Evolutionary conservation across 2,797 vertebrate species (phyloP).

Genomic region (Philypnodon macrostomus): DNA sequence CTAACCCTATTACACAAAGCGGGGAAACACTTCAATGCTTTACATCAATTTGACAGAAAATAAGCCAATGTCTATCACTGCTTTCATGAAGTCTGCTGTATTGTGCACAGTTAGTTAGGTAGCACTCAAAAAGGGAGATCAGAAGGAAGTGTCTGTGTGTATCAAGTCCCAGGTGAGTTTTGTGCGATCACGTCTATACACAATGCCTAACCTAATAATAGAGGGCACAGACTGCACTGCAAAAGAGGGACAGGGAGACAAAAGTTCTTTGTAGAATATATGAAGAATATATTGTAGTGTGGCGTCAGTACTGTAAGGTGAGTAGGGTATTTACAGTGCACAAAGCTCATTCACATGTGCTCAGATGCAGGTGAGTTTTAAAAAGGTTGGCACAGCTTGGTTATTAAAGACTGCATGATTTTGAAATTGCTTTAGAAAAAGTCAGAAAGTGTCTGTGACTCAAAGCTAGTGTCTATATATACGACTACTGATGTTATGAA

Average conservation of each 20-base stretch:
- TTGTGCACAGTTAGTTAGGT: constrained; percentile 20
- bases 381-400: constrained; percentile 20
- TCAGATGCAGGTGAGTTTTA: constrained; percentile 10
- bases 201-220: constrained; percentile 9
- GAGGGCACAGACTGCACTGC: constrained; percentile 10
- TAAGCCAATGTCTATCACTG: constrained; percentile 40
- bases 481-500: constrained; percentile 14
- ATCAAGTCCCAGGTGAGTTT: too few species aligned
- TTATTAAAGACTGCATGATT: constrained; percentile 16
- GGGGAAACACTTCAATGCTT: constrained; percentile 4
- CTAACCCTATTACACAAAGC: background rate
- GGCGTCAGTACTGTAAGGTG: constrained; percentile 28
- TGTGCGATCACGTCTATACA: constrained; percentile 5
- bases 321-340: constrained; percentile 47
- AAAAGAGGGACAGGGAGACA: constrained; percentile 14
- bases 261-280: constrained; percentile 14
- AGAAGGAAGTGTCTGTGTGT: constrained; percentile 22
- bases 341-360: constrained; percentile 25
- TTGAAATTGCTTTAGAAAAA: background rate
- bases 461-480: background rate
- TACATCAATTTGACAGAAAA: constrained; percentile 17
- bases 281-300: constrained; percentile 24
- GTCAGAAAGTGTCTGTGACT: constrained; percentile 6
- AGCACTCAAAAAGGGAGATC: constrained; percentile 9
- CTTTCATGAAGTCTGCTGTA: constrained; percentile 47